Conservation (phyloP, 2,888 invertebrate genomes). For the Syritta pipiens region DNA sequence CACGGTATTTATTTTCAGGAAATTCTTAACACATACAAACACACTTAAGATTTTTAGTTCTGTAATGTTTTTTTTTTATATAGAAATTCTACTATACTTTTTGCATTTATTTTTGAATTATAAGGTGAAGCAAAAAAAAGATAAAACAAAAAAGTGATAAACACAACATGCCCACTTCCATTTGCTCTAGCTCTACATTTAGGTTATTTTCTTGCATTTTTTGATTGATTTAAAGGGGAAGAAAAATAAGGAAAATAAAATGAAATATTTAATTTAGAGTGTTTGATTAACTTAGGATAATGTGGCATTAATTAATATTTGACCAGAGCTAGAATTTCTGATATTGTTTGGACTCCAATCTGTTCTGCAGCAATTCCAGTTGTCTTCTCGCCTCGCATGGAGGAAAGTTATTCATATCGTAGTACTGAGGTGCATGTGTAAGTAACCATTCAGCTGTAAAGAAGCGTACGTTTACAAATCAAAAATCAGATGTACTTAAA, state of each 20-base stretch:
- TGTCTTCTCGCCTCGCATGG: constrained; percentile 97
- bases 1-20: constrained; percentile 30
- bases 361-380: constrained; percentile 90
- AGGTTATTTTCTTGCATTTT: background rate
- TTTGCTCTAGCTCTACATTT: constrained; percentile 2
- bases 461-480: constrained; percentile 27
- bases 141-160: background rate
- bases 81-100: constrained; percentile 25
- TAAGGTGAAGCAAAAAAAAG: constrained; percentile 13
- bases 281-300: constrained; percentile 15
- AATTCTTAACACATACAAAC: constrained; percentile 38
- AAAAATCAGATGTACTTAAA: background rate
- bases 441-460: constrained; percentile 93
- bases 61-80: constrained; percentile 4
- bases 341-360: constrained; percentile 92
- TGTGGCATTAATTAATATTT: constrained; percentile 2
- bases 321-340: constrained; percentile 87
- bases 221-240: constrained; percentile 8
- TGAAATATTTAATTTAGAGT: background rate
- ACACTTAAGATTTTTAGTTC: constrained; percentile 4
- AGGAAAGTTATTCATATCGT: constrained; percentile 98
- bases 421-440: constrained; percentile 98
- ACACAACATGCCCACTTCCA: background rate
- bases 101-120: constrained; percentile 5
- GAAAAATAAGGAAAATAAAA: background rate